Evolutionary conservation across 1,140 invertebrate genomes (phyloP).

Genomic region (Glomeris maerens): DNA sequence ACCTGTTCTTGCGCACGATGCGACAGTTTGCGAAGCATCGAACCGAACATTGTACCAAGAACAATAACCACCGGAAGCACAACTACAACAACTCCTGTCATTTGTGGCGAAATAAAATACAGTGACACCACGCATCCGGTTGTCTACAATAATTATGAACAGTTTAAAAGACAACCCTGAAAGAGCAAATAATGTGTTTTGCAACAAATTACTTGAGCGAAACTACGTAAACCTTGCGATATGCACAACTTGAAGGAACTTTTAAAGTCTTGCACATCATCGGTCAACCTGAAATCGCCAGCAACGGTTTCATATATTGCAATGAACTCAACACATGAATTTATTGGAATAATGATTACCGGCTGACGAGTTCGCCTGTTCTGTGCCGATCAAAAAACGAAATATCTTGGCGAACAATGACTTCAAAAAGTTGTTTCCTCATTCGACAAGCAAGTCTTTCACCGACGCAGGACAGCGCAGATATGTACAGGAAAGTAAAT

Average conservation of each 20-base stretch:
- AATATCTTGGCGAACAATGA: constrained; percentile 74
- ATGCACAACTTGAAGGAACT: constrained; percentile 84
- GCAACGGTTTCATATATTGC: background rate
- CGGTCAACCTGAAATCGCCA: constrained; percentile 50
- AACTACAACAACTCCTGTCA: constrained; percentile 63
- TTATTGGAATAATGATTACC: constrained; percentile 33
- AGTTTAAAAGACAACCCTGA: constrained; percentile 6
- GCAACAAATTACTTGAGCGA: constrained; percentile 60
- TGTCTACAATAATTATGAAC: constrained; percentile 31
- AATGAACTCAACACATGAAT: constrained; percentile 12
- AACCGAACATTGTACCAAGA: constrained; percentile 57
- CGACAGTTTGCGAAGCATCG: constrained; percentile 53
- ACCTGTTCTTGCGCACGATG: constrained; percentile 62
- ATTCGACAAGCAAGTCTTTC: constrained; percentile 68
- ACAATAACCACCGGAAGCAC: constrained; percentile 68
- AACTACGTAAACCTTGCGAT: constrained; percentile 69
- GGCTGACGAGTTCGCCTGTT: constrained; percentile 79
- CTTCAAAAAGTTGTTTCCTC: constrained; percentile 63
- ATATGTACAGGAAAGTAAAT: constrained; percentile 80
- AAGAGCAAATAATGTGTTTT: constrained; percentile 16
- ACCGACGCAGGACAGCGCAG: constrained; percentile 65
- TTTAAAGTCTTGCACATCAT: constrained; percentile 93
- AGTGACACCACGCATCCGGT: constrained; percentile 62
- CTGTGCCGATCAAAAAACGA: constrained; percentile 78
- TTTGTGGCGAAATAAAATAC: constrained; percentile 68